Percentiles rank a stretch among this genome's conserved stretches.
phyloP scores from a whole-genome alignment of 2,797 vertebrate species.

The Triplophysa yarkandensis region DNA sequence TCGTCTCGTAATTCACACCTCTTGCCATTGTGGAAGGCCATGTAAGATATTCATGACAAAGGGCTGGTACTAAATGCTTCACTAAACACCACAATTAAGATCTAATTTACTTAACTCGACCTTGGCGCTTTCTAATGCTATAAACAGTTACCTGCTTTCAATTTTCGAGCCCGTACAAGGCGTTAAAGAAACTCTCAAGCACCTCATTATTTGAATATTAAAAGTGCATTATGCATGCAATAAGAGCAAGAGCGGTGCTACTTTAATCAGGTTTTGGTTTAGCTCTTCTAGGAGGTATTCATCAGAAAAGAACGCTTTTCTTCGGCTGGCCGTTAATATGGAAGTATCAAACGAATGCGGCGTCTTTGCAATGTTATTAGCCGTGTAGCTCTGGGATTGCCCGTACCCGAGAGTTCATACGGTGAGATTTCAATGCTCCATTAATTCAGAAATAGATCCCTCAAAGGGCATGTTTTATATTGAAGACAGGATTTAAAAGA shows the following conservation, averaged over 20 bases:
- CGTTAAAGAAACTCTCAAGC: slow-evolving; percentile 52
- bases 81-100: slow-evolving; percentile 58
- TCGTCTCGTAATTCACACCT: slow-evolving; percentile 27
- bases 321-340: neutral
- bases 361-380: slow-evolving; percentile 24
- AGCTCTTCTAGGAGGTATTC: slow-evolving; percentile 19
- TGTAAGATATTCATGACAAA: slow-evolving; percentile 53
- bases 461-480: neutral
- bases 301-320: slow-evolving; percentile 6
- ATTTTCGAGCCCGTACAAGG: slow-evolving; percentile 44
- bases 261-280: slow-evolving; percentile 40
- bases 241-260: slow-evolving; percentile 24
- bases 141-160: slow-evolving; percentile 47
- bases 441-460: slow-evolving; percentile 28
- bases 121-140: slow-evolving; percentile 50
- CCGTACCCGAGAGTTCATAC: slow-evolving; percentile 7
- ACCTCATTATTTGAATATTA: slow-evolving; percentile 54
- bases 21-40: slow-evolving; percentile 12
- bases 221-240: slow-evolving; percentile 51
- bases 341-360: slow-evolving; percentile 3
- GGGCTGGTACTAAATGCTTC: slow-evolving; percentile 42
- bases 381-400: slow-evolving; percentile 1
- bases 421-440: slow-evolving; percentile 14
- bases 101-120: slow-evolving; percentile 53
- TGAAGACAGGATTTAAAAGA: slow-evolving; percentile 10